A percentile compares a stretch with the other conserved stretches of the same genome.
These are phyloP conservation scores for Gopherus evgoodei DNA, from an alignment of 2,113 vertebrate genomes.

Conservation along the genomic window DNA sequence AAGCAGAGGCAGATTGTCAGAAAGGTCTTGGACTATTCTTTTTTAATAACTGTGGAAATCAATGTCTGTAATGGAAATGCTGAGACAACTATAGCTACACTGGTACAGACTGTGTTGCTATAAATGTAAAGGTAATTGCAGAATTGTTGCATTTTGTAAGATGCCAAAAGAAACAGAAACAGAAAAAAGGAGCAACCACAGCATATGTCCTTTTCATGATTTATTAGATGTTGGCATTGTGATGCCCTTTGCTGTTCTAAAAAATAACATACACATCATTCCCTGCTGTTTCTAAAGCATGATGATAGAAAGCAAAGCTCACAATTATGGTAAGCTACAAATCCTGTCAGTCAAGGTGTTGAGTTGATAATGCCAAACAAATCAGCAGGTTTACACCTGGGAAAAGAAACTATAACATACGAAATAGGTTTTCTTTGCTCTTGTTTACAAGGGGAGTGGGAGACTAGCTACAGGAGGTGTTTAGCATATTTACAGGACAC, in stretches of 20 bases:
- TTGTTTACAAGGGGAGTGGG: conserved; percentile 21
- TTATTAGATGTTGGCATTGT: conserved; percentile 25
- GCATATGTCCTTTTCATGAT: conserved; percentile 11
- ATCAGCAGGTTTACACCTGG: conserved; percentile 18
- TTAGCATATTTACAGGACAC: conserved; percentile 70
- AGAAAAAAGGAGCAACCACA: background rate
- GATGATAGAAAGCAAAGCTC: background rate
- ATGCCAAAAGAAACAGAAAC: background rate
- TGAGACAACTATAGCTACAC: background rate
- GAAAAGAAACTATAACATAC: conserved; percentile 50
- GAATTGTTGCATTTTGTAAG: conserved; percentile 41
- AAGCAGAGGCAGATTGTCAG: background rate
- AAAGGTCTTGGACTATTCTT: background rate
- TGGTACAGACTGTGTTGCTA: background rate
- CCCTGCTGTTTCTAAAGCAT: conserved; percentile 57
- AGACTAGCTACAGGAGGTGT: conserved; percentile 56
- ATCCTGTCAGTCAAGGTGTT: conserved; percentile 19
- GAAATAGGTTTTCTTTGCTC: conserved; percentile 53
- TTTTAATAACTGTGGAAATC: background rate
- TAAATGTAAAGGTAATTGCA: conserved; percentile 11
- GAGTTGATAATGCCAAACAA: conserved; percentile 50
- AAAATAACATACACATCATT: conserved; percentile 32
- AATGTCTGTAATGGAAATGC: background rate
- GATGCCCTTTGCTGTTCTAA: conserved; percentile 51
- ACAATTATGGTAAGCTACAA: conserved; percentile 12